These are phyloP conservation scores for Pararge aegeria DNA, from an alignment of 1,140 invertebrate species.

Conservation along the genomic window DNA sequence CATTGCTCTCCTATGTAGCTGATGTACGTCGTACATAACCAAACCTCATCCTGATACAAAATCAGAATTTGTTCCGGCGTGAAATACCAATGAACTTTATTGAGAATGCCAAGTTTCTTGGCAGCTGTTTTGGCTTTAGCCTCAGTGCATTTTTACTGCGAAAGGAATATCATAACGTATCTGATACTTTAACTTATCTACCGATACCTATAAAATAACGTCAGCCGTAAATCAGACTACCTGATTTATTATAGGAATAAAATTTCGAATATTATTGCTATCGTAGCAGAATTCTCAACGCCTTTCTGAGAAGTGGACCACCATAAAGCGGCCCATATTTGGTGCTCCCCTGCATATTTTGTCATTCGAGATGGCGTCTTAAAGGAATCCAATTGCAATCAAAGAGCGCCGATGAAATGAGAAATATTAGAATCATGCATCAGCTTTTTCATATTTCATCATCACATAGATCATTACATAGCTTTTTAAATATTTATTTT, in stretches of 20 bases:
- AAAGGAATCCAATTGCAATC: constrained; percentile 33
- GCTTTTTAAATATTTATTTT: too few species aligned
- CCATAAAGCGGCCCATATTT: constrained; percentile 43
- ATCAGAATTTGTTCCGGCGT: constrained; percentile 6
- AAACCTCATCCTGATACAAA: background rate
- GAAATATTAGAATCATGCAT: background rate
- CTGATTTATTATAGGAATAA: constrained; percentile 1
- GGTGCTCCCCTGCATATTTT: constrained; percentile 39
- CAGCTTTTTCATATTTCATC: too few species aligned
- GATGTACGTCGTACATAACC: background rate
- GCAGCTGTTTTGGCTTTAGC: constrained; percentile 4
- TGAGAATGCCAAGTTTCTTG: constrained; percentile 3
- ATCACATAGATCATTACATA: too few species aligned
- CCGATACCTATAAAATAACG: background rate
- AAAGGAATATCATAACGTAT: constrained; percentile 2
- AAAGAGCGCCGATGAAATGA: background rate
- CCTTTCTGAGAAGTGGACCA: constrained; percentile 51
- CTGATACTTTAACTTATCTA: background rate
- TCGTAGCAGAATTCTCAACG: constrained; percentile 13
- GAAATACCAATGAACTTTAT: constrained; percentile 6
- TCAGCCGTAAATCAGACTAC: constrained; percentile 2
- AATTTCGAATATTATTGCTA: background rate
- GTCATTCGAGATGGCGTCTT: constrained; percentile 48
- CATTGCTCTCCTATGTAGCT: background rate
- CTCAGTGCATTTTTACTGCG: background rate